phyloP scores from a whole-genome alignment of 2,797 vertebrate genomes.

The Pseudochromis fuscus region DNA sequence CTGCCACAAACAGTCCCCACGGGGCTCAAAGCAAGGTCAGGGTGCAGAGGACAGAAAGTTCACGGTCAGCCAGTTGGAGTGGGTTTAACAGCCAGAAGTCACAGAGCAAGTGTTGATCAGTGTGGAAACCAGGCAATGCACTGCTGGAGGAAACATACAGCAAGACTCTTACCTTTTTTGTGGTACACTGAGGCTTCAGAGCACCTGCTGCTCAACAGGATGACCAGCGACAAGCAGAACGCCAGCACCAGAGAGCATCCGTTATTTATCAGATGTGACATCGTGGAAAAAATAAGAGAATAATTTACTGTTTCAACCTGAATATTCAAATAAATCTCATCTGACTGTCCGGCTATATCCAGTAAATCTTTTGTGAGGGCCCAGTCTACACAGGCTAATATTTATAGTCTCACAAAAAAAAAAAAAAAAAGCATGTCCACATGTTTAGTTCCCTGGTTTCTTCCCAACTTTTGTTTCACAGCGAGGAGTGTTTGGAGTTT shows the following conservation, averaged over 20 bases:
- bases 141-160: neutral
- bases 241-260: conserved; percentile 25
- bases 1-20: conserved; percentile 43
- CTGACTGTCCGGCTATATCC: conserved; percentile 26
- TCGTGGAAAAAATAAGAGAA: conserved; percentile 24
- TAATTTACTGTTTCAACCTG: neutral
- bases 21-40: conserved; percentile 52
- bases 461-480: conserved; percentile 57
- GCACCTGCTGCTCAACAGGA: conserved; percentile 49
- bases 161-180: conserved; percentile 75
- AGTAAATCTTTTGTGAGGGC: conserved; percentile 42
- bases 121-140: neutral
- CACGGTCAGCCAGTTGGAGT: conserved; percentile 15
- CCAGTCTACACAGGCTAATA: conserved; percentile 47
- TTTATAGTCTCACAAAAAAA: conserved; percentile 68
- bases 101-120: conserved; percentile 27
- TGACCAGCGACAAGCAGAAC: conserved; percentile 37
- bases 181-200: conserved; percentile 75
- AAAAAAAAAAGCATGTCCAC: conserved; percentile 17
- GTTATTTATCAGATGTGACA: conserved; percentile 38
- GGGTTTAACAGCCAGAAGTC: conserved; percentile 24
- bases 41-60: conserved; percentile 42
- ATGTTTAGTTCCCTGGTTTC: conserved; percentile 56
- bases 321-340: conserved; percentile 11
- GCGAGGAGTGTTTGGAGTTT: conserved; percentile 66